Conservation (phyloP, 2,888 invertebrate species). For the Rotaria socialis region DNA sequence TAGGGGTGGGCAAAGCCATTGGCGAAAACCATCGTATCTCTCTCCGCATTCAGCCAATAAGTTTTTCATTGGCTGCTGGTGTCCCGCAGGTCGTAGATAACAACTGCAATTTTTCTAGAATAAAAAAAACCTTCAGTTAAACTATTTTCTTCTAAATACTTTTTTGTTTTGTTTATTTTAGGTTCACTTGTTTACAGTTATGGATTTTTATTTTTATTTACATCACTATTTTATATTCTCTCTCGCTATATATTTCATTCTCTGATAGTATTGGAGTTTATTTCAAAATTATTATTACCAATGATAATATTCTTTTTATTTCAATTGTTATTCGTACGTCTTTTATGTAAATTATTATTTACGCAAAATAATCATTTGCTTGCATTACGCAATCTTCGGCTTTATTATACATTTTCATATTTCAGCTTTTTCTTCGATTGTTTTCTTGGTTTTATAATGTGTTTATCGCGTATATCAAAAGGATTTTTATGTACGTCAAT, state of each 20-base stretch:
- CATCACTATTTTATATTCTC: constrained; percentile 1
- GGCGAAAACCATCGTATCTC: no score
- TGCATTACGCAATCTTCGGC: constrained; percentile 34
- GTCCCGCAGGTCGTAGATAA: no score
- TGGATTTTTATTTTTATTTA: constrained; percentile 18
- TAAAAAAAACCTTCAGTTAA: no score
- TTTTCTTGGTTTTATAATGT: constrained; percentile 45
- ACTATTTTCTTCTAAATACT: neutral
- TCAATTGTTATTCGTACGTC: constrained; percentile 41
- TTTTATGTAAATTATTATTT: constrained; percentile 41
- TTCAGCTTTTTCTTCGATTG: constrained; percentile 46
- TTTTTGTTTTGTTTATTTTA: neutral
- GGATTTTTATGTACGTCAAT: constrained; percentile 38
- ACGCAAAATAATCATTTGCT: neutral
- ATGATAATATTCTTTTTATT: constrained; percentile 41
- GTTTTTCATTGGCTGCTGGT: no score
- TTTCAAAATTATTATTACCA: constrained; percentile 43
- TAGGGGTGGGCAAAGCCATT: no score
- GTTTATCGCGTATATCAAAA: constrained; percentile 45
- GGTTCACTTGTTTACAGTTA: constrained; percentile 20
- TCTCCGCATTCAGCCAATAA: no score
- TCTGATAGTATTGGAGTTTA: constrained; percentile 38
- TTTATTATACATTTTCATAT: constrained; percentile 43
- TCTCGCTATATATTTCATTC: constrained; percentile 35
- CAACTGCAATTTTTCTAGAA: no score